These are phyloP conservation scores for Cyprinus carpio DNA, from an alignment of 2,113 vertebrate genomes.

Conservation along the genomic window DNA sequence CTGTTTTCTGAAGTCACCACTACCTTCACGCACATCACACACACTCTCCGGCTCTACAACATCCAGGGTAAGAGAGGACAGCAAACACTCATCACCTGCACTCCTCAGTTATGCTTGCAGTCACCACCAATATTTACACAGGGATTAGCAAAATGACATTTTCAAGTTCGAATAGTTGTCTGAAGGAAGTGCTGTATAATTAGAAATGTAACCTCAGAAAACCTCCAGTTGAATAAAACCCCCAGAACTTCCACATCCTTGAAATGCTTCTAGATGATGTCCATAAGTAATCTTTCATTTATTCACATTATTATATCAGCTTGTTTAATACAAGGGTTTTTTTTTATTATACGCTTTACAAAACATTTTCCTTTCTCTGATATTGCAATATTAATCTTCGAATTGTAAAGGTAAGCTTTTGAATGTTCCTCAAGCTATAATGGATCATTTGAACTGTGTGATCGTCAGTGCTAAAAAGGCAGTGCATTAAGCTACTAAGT, in stretches of 20 bases:
- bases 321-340: neutral
- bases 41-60: slow-evolving; percentile 82
- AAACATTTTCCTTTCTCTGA: neutral
- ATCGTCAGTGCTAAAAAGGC: neutral
- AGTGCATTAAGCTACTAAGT: neutral
- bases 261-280: neutral
- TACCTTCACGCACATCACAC: slow-evolving; percentile 82
- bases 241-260: neutral
- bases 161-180: neutral
- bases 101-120: neutral
- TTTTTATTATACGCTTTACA: neutral
- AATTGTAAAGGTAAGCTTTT: neutral
- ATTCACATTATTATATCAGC: neutral
- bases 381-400: neutral
- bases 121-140: neutral
- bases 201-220: neutral
- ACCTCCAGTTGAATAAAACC: neutral
- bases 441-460: neutral
- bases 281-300: neutral
- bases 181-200: neutral
- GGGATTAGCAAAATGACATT: neutral
- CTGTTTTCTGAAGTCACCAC: slow-evolving; percentile 89
- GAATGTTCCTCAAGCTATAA: neutral
- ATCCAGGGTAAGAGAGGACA: slow-evolving; percentile 77
- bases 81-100: neutral